Evolutionary conservation across 2,888 invertebrate genomes (phyloP).

Genomic region (Caenorhabditis sp.): DNA sequence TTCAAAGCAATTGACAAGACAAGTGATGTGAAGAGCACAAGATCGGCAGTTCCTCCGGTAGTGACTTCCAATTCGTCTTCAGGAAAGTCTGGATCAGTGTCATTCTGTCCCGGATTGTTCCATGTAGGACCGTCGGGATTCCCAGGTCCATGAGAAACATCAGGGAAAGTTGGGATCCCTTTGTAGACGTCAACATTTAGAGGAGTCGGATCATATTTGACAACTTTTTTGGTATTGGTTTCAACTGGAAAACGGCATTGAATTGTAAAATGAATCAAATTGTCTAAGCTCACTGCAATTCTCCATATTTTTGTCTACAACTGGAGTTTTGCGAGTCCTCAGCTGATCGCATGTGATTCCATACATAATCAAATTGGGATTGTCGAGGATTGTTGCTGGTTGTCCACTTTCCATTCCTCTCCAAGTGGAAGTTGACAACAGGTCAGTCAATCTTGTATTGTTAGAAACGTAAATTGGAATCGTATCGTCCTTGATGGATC

Average conservation of each 20-base stretch:
- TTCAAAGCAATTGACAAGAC: too few species aligned
- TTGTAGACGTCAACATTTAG: slow-evolving; percentile 15
- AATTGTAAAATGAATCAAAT: background rate
- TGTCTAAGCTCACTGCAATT: slow-evolving; percentile 6
- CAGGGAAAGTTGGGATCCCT: background rate
- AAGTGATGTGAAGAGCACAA: too few species aligned
- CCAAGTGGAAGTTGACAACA: background rate
- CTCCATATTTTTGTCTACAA: background rate
- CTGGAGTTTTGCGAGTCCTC: background rate
- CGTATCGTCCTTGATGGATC: slow-evolving; percentile 13
- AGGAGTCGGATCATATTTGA: background rate
- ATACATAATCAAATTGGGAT: background rate
- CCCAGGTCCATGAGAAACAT: background rate
- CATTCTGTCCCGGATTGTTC: background rate
- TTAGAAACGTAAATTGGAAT: background rate
- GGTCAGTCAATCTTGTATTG: slow-evolving; percentile 1
- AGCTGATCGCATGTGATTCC: background rate
- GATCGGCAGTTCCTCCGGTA: too few species aligned
- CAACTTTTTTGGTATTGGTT: background rate
- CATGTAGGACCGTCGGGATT: background rate
- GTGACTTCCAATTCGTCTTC: background rate
- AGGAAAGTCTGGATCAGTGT: background rate
- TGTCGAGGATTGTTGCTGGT: slow-evolving; percentile 1
- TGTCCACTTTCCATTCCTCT: slow-evolving; percentile 11
- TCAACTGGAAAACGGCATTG: background rate